These are phyloP conservation scores for Cheilosia impressa DNA, from an alignment of 2,888 invertebrate species.

Conservation along the genomic window DNA sequence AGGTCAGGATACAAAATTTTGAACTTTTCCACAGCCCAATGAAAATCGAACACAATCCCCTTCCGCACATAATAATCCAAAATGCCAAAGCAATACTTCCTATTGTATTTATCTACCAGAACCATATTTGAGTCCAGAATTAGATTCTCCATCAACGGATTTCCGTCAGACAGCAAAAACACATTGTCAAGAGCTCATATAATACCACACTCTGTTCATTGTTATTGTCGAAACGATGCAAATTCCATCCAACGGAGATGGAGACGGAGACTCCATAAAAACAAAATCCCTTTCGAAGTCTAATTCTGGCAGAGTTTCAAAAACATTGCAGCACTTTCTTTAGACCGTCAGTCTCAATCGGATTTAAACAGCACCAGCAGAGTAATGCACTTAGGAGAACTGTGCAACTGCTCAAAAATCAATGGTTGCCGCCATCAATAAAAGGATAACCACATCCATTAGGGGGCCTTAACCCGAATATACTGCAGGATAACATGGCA, in stretches of 20 bases:
- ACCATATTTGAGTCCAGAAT: slow-evolving; percentile 5
- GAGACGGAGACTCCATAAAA: slow-evolving; percentile 7
- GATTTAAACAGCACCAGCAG: background rate
- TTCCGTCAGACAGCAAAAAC: slow-evolving; percentile 20
- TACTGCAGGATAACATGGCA: slow-evolving; percentile 47
- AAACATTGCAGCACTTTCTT: slow-evolving; percentile 1
- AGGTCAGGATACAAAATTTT: background rate
- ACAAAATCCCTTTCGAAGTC: slow-evolving; percentile 24
- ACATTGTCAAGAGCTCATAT: slow-evolving; percentile 9
- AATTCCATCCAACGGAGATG: slow-evolving; percentile 3
- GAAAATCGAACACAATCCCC: background rate
- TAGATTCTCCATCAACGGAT: slow-evolving; percentile 21
- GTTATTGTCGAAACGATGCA: slow-evolving; percentile 10
- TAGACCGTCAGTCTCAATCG: background rate
- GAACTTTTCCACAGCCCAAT: background rate
- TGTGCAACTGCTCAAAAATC: slow-evolving; percentile 42
- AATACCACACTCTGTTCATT: background rate
- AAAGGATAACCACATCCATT: slow-evolving; percentile 61
- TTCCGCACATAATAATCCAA: background rate
- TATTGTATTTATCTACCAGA: background rate
- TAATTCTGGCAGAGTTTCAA: slow-evolving; percentile 49
- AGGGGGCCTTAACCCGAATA: slow-evolving; percentile 40
- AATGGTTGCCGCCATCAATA: slow-evolving; percentile 13
- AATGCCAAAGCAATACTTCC: background rate
- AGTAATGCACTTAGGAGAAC: background rate